Base-by-base conservation (phyloP, 2,888 invertebrate species). In the Sarcophaga caerulescens region DNA sequence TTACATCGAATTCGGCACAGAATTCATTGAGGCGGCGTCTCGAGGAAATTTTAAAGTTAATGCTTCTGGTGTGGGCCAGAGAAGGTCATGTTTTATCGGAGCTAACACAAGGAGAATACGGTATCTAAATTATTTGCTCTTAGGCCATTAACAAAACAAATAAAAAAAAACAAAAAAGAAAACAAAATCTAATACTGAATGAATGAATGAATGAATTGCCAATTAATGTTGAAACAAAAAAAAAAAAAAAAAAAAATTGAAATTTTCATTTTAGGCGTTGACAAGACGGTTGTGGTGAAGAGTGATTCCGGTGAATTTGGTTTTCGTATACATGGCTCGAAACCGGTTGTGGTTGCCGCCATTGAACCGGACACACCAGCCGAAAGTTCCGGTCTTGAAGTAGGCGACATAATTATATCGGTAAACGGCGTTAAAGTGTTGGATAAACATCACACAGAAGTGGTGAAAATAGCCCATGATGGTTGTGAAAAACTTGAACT, bases 281-380 rank as follows among this genome's bases (percentile, higher is more conserved):
- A 98, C 94, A 98, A 98, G 93, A 96, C 96, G 21, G 96, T 98
- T 52, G 95, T 96, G 77, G 97, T 98, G 5, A 95, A 96, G 88
- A 95, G 97, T 75, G 96, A 97, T 89, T 96, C 96, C 35, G 97
- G 97, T 59, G 98, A 98, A 92, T 99, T 98, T 92, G 98, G 98
- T 17, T 98, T 99, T 93, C 95, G 99, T 85, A 98, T 99, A 91
- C 98, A 98, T 90, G 98, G 98, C 44, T 97, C 98, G 83, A 97
- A 97, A 90, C 99, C 99, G 1, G 98, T 98, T n/a, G 98, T 98
- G 17, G 98, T 99, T 45, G 98, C 98, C 4, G 98, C 98, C 23
- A 98, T 99, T 89, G 98, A 98, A 93, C 96, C 97, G 57, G 98
- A 97, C 89, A 98, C 98, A 1, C 98, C 98, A 0, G 98, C 99